Evolutionary conservation across 2,888 invertebrate genomes (phyloP).

Genomic region (Quadroppia sp.): DNA sequence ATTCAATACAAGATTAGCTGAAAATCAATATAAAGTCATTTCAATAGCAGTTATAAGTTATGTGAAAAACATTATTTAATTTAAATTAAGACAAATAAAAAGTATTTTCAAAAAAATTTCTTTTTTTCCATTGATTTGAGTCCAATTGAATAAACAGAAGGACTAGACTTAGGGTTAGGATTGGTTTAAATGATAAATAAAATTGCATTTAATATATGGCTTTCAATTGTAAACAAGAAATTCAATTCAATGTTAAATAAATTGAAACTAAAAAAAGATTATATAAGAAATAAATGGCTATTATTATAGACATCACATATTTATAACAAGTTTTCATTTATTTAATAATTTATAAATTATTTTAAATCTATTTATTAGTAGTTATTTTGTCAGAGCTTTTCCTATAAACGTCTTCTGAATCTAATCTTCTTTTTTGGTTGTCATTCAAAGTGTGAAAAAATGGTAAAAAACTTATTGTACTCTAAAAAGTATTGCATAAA

Average conservation of each 20-base stretch:
- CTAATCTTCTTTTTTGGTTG: neutral
- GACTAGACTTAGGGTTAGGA: conserved; percentile 11
- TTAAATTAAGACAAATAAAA: too few species aligned
- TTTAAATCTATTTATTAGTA: neutral
- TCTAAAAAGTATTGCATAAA: conserved; percentile 22
- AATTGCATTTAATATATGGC: neutral
- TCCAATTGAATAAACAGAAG: neutral
- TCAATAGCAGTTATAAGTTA: neutral
- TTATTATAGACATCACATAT: conserved; percentile 10
- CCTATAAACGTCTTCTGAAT: neutral
- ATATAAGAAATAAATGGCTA: neutral
- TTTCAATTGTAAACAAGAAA: neutral
- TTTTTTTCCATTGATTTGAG: neutral
- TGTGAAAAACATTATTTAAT: neutral
- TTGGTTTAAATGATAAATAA: neutral
- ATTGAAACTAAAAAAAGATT: conserved; percentile 7
- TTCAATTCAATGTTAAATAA: neutral
- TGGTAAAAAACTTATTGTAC: conserved; percentile 7
- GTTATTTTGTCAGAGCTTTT: neutral
- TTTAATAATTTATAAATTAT: neutral
- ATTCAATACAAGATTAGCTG: neutral
- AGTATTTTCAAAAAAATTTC: too few species aligned
- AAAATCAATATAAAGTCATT: neutral
- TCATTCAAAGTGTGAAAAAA: neutral
- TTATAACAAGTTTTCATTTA: neutral